Percentiles rank a stretch among this genome's conserved stretches.
Conservation (phyloP, 2,888 invertebrate genomes). For the Drosophila cognata region DNA sequence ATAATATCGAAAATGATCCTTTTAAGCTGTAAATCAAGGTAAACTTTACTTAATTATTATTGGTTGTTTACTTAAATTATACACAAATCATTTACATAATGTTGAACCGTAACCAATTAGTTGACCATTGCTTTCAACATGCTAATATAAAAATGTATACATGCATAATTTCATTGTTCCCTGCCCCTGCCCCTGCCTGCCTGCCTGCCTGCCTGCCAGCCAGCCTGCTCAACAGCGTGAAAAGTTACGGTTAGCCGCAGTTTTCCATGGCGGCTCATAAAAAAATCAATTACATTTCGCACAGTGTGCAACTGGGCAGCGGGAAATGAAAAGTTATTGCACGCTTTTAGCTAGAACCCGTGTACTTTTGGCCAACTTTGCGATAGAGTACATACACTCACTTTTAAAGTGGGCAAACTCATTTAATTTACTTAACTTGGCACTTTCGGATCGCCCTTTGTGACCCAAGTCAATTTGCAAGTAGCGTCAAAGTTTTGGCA, state of each 20-base stretch:
- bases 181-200: no score
- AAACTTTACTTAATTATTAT: background rate
- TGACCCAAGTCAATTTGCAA: slow-evolving; percentile 61
- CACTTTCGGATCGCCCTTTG: slow-evolving; percentile 55
- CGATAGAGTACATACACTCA: slow-evolving; percentile 1
- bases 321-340: slow-evolving; percentile 76
- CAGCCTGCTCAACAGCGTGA: background rate
- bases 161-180: slow-evolving; percentile 16
- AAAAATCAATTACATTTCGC: slow-evolving; percentile 64
- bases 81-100: slow-evolving; percentile 3
- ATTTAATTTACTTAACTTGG: slow-evolving; percentile 61
- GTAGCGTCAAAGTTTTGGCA: slow-evolving; percentile 34
- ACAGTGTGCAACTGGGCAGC: slow-evolving; percentile 45
- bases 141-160: slow-evolving; percentile 12
- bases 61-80: background rate
- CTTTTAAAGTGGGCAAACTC: slow-evolving; percentile 50
- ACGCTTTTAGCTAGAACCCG: slow-evolving; percentile 65
- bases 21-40: background rate
- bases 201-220: background rate
- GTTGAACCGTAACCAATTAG: slow-evolving; percentile 13
- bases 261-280: slow-evolving; percentile 38
- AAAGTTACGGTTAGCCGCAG: slow-evolving; percentile 16
- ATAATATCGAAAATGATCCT: background rate
- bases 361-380: slow-evolving; percentile 39
- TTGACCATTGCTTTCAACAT: slow-evolving; percentile 17